Base-by-base conservation (phyloP, 2,797 vertebrate species). In the Aselliscus stoliczkanus region DNA sequence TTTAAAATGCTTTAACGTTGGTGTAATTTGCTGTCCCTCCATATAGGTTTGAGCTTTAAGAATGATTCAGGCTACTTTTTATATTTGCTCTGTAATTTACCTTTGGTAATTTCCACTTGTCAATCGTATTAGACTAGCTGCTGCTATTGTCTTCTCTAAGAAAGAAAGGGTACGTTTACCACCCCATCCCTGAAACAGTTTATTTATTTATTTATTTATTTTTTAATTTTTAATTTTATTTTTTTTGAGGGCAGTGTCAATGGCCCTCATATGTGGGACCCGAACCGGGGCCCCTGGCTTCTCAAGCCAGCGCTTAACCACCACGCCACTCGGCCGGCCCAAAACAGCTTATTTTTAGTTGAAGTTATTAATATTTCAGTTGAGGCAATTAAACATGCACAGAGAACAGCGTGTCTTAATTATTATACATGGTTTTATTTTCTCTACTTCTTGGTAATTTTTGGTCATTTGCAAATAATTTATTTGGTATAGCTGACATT, bases 301-400 rank as follows among this genome's bases (percentile, higher is more conserved):
- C n/a, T n/a, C n/a, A n/a, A n/a, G n/a, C n/a, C n/a, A n/a, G n/a
- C n/a, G n/a, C n/a, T n/a, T n/a, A n/a, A n/a, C n/a, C n/a, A n/a
- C n/a, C n/a, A n/a, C n/a, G n/a, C n/a, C n/a, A n/a, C n/a, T n/a
- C n/a, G n/a, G n/a, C n/a, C n/a, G n/a, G n/a, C n/a, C n/a, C n/a
- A n/a, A 79, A 81, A 90, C 21, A 90, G 31, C 70, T 89, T 62
- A 88, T 58, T 88, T 96, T 88, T 88, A 90, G 94, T 50, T 79
- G 27, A 21, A 88, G 73, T 50, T 84, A 77, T n/a, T n/a, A n/a
- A n/a, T n/a, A n/a, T 84, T 88, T 90, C 47, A 90, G 5, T 69
- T 58, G 39, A 42, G 15, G 8, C 21, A 73, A 47, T 90, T 77
- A 90, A 72, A 73, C 39, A 81, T 82, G 79, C 34, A 64, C 3